Base-by-base conservation (phyloP, 1,140 invertebrate genomes). In the Aphelenchoides avenae region DNA sequence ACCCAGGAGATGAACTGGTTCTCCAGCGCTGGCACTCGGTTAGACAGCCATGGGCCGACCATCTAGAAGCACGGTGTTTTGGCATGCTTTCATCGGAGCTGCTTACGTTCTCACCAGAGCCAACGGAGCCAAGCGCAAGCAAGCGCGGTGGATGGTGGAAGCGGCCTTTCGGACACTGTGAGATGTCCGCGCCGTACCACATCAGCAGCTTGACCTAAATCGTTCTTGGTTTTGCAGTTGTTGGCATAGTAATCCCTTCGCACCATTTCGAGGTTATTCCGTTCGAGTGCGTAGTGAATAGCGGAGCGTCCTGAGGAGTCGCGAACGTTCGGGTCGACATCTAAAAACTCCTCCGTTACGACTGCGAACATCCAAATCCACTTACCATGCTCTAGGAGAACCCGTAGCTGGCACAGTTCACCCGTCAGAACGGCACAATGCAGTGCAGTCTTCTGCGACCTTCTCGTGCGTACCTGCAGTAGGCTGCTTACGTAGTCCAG, bases 131-230 rank as follows among this genome's bases (percentile, higher is more conserved):
- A 6, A 60, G 39, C 18, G 54, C 53, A 13, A 58, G 34, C 27
- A 24, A 30, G 20, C 30, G 37, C 26, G 56, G 56, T 34, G 41
- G 33, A 33, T 41, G 44, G 7, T 44, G 11, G 11, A 43, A 52
- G 31, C 47, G 43, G 31, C 43, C 15, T 22, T 27, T 24, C 5
- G 36, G 51, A 18, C 52, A 24, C 22, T 56, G 29, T 3, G 56
- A 54, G 57, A 58, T 58, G 30, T 58, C 56, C 18, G 56, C 56
- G n/a, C 56, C 56, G 37, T 58, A 58, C 56, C 56, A 58, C 56
- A 58, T 58, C 20, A 58, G n/a, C 27, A 41, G n/a, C 31, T 52
- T 52, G n/a, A 58, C 50, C 54, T 58, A 15, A 58, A 55, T 36
- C 11, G 34, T 36, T 36, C 34, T 13, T 36, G 34, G 13, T 13